Conservation (phyloP, 2,888 invertebrate genomes). For the Dolichomitus sp. region DNA sequence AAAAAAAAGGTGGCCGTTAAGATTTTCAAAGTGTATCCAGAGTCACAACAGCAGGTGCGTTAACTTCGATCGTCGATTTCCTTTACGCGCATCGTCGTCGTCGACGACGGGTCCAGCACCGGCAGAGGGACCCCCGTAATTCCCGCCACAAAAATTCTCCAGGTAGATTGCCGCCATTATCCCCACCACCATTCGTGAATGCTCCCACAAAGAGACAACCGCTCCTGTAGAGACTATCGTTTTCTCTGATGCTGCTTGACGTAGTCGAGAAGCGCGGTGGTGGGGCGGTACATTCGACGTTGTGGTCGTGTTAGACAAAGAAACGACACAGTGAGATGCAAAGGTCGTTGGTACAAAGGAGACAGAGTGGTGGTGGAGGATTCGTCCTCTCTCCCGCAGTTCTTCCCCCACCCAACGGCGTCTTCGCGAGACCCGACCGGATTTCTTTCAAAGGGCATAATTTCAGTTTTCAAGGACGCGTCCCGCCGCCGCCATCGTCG, state of each 20-base stretch:
- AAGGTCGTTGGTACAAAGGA: conserved; percentile 62
- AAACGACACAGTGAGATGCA: conserved; percentile 20
- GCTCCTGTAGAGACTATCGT: conserved; percentile 7
- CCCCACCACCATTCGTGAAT: conserved; percentile 71
- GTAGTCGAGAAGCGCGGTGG: conserved; percentile 11
- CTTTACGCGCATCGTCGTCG: conserved; percentile 24
- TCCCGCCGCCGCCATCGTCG: conserved; percentile 77
- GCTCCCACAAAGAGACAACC: conserved; percentile 59
- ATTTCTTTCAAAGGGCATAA: conserved; percentile 86
- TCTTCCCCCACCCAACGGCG: conserved; percentile 63
- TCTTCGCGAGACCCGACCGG: conserved; percentile 76
- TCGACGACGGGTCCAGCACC: conserved; percentile 41
- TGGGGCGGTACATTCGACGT: conserved; percentile 19
- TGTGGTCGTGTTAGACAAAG: conserved; percentile 14
- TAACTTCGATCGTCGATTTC: conserved; percentile 23
- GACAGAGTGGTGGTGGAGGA: conserved; percentile 56
- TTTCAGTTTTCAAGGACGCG: conserved; percentile 86
- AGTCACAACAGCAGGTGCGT: conserved; percentile 40
- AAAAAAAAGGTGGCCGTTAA: conserved; percentile 15
- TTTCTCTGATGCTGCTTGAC: conserved; percentile 36
- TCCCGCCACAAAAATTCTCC: conserved; percentile 84
- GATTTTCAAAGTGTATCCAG: conserved; percentile 27
- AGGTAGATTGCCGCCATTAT: conserved; percentile 85
- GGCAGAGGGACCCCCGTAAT: conserved; percentile 76
- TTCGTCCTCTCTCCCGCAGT: conserved; percentile 54